These are phyloP conservation scores for Nyctalus aviator DNA, from an alignment of 2,797 vertebrate genomes.

Conservation along the genomic window DNA sequence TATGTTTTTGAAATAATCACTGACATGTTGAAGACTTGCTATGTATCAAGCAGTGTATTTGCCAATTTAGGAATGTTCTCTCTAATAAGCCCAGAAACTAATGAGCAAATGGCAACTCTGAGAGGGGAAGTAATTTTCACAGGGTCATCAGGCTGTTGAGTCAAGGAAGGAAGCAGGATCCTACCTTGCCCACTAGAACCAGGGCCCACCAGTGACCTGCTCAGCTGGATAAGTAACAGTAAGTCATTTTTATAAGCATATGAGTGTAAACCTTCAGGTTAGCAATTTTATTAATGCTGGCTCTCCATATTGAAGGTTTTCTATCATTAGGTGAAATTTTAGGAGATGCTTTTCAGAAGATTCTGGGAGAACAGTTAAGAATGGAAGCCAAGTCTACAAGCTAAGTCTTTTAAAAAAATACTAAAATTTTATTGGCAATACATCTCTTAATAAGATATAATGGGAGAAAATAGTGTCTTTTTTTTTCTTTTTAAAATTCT, in stretches of 20 bases:
- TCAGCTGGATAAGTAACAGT: neutral
- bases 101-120: neutral
- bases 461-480: neutral
- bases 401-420: neutral
- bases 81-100: neutral
- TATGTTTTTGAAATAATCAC: neutral
- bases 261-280: neutral
- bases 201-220: neutral
- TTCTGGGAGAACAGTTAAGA: neutral
- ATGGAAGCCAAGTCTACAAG: neutral
- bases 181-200: too few species aligned
- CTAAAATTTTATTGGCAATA: conserved; percentile 31
- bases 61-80: neutral
- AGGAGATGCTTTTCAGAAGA: neutral
- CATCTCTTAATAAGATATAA: neutral
- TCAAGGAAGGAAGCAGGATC: neutral
- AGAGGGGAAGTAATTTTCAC: neutral
- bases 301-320: neutral
- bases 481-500: too few species aligned
- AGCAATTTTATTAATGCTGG: neutral
- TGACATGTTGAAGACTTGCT: neutral
- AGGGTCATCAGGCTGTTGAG: too few species aligned
- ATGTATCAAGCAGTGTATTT: neutral
- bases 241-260: neutral
- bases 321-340: neutral